Base-by-base conservation (phyloP, 2,113 vertebrate species). In the Anser brachyrhynchus region DNA sequence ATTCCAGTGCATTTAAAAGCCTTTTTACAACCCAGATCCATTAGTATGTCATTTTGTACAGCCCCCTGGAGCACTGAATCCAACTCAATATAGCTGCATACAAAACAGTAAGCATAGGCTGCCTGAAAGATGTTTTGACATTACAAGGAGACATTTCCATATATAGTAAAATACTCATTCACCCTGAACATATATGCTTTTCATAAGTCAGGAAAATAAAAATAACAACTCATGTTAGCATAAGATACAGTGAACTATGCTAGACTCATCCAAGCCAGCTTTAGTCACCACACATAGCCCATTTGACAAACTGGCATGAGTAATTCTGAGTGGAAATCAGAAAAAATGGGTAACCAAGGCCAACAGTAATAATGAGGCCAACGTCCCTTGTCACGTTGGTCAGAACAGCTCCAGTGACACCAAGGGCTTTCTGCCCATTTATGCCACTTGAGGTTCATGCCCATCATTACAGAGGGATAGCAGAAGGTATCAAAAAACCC, bases 261-360 rank as follows among this genome's bases (percentile, higher is more conserved):
- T 52, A 86, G 65, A 81, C 33, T 93, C 76, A 90, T 69, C 35
- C 35, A 86, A 57, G 33, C 52, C 73, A 74, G 35, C 21, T 89
- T 89, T 84, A 94, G 67, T 94, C 92, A 94, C 31, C 44, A 66
- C 49, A 79, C 70, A 62, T 49, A 72, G 19, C n/a, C 44, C 77
- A 66, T 82, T 14, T 82, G 66, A 94, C 82, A 93, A 84, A 70
- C 28, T 25, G 22, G 15, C 41, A 44, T 89, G 92, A 96, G 70
- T 89, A 94, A 94, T 65, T 86, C 86, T 79, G 44, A 84, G 49
- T 58, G 57, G 83, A 95, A 96, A 96, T 33, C 66, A 75, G 65
- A 75, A 95, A 90, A 94, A 92, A 58, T 91, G 23, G 90, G 54
- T 94, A 94, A 96, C 2, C 0, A 61, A 92, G 69, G 43, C 41